phyloP scores from a whole-genome alignment of 1,140 invertebrate species.

The Heliothis subflexa region DNA sequence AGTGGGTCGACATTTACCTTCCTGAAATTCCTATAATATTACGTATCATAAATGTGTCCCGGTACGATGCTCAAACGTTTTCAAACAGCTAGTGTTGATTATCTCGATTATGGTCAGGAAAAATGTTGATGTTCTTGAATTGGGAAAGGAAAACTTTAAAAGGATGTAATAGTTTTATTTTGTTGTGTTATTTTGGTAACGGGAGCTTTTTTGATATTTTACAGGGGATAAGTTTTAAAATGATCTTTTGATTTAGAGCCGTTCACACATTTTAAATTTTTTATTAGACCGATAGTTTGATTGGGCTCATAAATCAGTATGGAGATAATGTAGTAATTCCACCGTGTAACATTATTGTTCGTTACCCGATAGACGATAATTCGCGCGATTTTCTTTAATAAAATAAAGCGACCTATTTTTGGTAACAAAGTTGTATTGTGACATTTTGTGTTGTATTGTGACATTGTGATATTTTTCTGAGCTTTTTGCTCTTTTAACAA shows the following conservation, averaged over 20 bases:
- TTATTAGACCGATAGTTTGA: too few relatives aligned
- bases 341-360: slow-evolving; percentile 9
- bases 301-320: too few relatives aligned
- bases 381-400: slow-evolving; percentile 10
- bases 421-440: slow-evolving; percentile 1
- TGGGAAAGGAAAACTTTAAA: slow-evolving; percentile 1
- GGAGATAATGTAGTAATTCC: slow-evolving; percentile 1
- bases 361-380: slow-evolving; percentile 28
- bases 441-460: too few relatives aligned
- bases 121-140: neutral
- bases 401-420: neutral
- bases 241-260: neutral
- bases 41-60: slow-evolving; percentile 20
- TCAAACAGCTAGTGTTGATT: neutral
- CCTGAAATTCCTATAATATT: neutral
- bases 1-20: slow-evolving; percentile 15
- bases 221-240: neutral
- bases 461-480: neutral
- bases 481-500: neutral
- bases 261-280: too few relatives aligned
- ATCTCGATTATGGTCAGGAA: slow-evolving; percentile 11
- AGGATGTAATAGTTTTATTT: slow-evolving; percentile 5
- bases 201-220: neutral
- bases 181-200: too few relatives aligned
- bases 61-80: neutral